Percentiles rank a stretch among this genome's conserved stretches.
Conservation (phyloP, 2,797 vertebrate species). For the Lepilemur septentrionalis region DNA sequence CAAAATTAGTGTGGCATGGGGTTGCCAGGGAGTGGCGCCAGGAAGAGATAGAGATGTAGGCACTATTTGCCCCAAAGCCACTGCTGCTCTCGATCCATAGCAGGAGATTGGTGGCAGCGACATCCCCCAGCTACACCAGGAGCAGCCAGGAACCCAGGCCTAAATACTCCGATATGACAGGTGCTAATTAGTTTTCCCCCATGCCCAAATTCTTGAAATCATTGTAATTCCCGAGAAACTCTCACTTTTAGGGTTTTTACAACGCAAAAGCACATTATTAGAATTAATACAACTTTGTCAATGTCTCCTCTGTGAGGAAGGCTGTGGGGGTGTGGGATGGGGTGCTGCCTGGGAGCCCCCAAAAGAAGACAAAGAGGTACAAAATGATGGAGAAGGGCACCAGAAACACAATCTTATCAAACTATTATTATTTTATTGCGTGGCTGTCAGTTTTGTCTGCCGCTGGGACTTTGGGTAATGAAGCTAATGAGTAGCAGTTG, state of each 20-base stretch:
- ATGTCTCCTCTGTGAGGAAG: background rate
- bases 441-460: background rate
- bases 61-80: background rate
- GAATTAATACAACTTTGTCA: background rate
- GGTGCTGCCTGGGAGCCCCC: background rate
- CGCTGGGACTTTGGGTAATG: background rate
- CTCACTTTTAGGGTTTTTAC: background rate
- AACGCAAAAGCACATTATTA: background rate
- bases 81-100: background rate
- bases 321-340: background rate
- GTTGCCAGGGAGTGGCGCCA: fast-evolving
- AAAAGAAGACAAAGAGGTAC: background rate
- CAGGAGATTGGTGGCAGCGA: background rate
- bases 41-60: background rate
- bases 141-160: background rate
- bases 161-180: background rate
- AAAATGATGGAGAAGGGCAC: background rate
- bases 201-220: background rate
- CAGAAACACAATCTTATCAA: background rate
- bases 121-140: background rate
- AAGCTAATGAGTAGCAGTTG: background rate
- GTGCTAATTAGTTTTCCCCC: background rate
- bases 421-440: background rate
- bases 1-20: background rate
- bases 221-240: background rate